Evolutionary conservation across 2,888 invertebrate species (phyloP), one percentile per base, ranked within the genome.

Genomic region (Macropis europaea): DNA sequence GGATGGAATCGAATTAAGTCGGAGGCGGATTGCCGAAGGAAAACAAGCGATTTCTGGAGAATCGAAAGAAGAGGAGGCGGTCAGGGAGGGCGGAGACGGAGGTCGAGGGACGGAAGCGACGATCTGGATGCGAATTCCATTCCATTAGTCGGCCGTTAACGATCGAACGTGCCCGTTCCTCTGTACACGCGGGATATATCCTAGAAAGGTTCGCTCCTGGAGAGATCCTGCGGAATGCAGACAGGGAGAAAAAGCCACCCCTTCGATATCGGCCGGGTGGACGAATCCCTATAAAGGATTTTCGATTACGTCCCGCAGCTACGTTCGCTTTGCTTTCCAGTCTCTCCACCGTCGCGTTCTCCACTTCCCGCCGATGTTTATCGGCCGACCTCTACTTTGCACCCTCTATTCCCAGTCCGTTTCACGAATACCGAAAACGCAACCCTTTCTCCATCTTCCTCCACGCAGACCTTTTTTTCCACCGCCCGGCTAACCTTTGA

Each of bases 131-230:
- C 76, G 80, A 80, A 80, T 80, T 80, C 77, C 77, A 77, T 81
- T 81, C 81, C 81, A 81, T 81, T 81, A 81, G 79, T 75, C 71
- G 72, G 38, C 77, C 71, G 75, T 76, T 81, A 81, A 79, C 81
- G 73, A 81, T 79, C 79, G 77, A 81, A 79, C 77, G 81, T 79
- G 77, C 67, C 62, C 63, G 64, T 57, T 68, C 72, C 67, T 34
- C 62, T 72, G 69, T 78, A 64, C 50, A 76, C 80, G 76, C 68
- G 56, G 71, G 64, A 77, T 70, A 68, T 68, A 77, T 64, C 59
- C 56, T 26, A 47, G 48, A 48, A 70, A 70, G 62, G 48, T 59
- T 63, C 69, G 34, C 67, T 50, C 61, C n/a, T 15, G 28, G 38
- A 40, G 42, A 38, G 57, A 30, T 60, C 30, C 63, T 32, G 19